Evolutionary conservation across 2,113 vertebrate genomes (phyloP).

Genomic region (Phaethornis superciliosus): DNA sequence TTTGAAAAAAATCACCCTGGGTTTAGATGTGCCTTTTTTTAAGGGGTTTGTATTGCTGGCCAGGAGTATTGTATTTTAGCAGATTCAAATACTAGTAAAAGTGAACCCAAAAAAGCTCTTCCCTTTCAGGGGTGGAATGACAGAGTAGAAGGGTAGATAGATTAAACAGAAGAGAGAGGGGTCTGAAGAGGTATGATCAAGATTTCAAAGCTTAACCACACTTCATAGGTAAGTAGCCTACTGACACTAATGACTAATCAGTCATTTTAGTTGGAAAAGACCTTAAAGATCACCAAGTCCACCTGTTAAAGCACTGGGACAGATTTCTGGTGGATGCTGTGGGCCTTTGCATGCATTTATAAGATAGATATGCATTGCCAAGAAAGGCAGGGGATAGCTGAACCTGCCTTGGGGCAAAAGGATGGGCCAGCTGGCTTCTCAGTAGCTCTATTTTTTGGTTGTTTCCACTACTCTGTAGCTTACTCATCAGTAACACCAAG

Average conservation of each 20-base stretch:
- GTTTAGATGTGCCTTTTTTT: background rate
- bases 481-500: fast-evolving
- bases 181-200: background rate
- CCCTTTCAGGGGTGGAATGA: background rate
- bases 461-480: background rate
- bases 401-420: background rate
- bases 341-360: background rate
- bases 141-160: background rate
- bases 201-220: background rate
- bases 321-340: background rate
- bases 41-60: background rate
- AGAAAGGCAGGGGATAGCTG: background rate
- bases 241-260: background rate
- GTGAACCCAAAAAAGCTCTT: background rate
- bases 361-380: background rate
- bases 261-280: no score
- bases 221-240: background rate
- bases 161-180: background rate
- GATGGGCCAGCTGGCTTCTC: background rate
- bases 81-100: background rate
- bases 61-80: background rate
- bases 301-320: background rate
- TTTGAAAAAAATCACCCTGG: background rate
- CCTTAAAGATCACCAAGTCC: no score
- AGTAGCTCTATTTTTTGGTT: background rate